Evolutionary conservation across 2,113 vertebrate species (phyloP), one percentile per base, ranked within the genome.

Genomic region (Erythrocercus mccallii): DNA sequence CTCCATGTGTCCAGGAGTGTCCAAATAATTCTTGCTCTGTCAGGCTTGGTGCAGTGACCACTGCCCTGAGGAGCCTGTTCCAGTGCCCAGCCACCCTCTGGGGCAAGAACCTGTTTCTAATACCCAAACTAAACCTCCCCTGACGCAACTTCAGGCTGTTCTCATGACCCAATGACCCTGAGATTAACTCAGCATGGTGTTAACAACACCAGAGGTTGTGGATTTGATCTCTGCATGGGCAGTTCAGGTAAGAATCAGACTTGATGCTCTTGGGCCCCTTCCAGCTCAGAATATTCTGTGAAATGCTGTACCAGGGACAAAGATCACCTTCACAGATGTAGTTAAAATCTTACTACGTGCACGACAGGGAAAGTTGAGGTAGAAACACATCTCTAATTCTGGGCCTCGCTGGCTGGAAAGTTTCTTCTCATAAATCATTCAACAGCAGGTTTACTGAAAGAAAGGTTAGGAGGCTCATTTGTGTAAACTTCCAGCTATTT

Each of bases 401-500:
- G 68, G 62, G 17, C 44, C 33, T 72, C 2, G 1, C 28, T 89
- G 64, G 8, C 74, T 94, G 81, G 51, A 88, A 93, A 81, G 56
- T 94, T 94, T 85, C 27, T 91, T 85, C 80, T 27, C 42, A 86
- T 90, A 66, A 83, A 71, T 89, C 25, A 76, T 80, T 81, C 70
- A 88, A n/a, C 51, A 86, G 56, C 51, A 87, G 28, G 42, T 85
- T 94, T 91, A 88, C 74, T 70, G 44, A 83, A 85, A 82, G 84
- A 35, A 90, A n/a, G 21, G 42, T 77, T 53, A 69, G 57, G 35
- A 89, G 16, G 15, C 42, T 95, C 38, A 21, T 60, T 92, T 86
- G 7, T 90, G 30, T 93, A 91, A 96, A 88, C 71, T 94, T 95
- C 56, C 54, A 88, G 81, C 50, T 19, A 12, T 76, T 77, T 81